phyloP scores from a whole-genome alignment of 2,888 invertebrate genomes.

The Escarpia spicata region DNA sequence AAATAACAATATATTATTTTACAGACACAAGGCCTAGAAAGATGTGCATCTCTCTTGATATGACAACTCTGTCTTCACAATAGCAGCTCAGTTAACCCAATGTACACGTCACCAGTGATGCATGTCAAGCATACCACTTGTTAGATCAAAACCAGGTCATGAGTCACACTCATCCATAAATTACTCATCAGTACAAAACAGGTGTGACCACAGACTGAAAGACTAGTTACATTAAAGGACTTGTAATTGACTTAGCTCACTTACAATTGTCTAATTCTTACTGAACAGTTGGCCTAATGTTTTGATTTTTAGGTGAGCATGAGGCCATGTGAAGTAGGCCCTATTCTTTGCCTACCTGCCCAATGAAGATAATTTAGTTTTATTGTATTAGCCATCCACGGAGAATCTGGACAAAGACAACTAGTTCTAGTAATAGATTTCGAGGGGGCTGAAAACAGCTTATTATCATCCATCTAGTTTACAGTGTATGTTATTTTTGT shows the following conservation, averaged over 20 bases:
- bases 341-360: background rate
- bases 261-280: constrained; percentile 3
- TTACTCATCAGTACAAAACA: background rate
- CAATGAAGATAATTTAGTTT: too few relatives aligned
- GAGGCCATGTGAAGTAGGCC: background rate
- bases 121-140: background rate
- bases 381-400: background rate
- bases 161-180: background rate
- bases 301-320: background rate
- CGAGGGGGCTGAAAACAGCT: too few relatives aligned
- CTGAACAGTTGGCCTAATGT: background rate
- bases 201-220: background rate
- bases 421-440: too few relatives aligned
- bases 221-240: background rate
- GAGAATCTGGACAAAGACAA: too few relatives aligned
- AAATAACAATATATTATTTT: too few relatives aligned
- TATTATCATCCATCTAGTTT: too few relatives aligned
- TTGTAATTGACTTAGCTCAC: background rate
- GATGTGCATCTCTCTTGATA: too few relatives aligned
- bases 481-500: too few relatives aligned
- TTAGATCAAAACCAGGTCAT: background rate
- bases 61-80: background rate
- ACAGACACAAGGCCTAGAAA: too few relatives aligned
- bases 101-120: background rate
- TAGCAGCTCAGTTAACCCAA: background rate